Evolutionary conservation across 2,888 invertebrate genomes (phyloP).

Genomic region (Pollenia amentaria): DNA sequence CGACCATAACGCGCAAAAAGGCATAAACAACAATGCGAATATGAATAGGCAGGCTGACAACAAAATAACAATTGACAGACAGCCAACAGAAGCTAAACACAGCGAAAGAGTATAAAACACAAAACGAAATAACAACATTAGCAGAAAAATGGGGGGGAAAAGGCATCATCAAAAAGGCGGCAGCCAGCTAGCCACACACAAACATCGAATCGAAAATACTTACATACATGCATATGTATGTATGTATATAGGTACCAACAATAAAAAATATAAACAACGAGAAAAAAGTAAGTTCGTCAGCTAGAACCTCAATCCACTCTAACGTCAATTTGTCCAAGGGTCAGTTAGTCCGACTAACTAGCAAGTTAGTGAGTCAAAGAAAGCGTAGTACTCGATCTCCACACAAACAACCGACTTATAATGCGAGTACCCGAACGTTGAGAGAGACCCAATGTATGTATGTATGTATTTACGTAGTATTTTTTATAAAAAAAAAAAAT

Average conservation of each 20-base stretch:
- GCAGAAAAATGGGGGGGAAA: constrained; percentile 20
- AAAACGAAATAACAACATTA: neutral
- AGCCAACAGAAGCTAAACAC: too few relatives aligned
- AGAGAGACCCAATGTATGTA: neutral
- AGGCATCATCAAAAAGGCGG: constrained; percentile 40
- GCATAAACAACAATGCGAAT: constrained; percentile 52
- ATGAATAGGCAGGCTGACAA: constrained; percentile 36
- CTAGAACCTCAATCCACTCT: neutral
- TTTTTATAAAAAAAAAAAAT: too few relatives aligned
- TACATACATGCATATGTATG: neutral
- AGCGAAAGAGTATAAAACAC: constrained; percentile 12
- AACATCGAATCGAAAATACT: neutral
- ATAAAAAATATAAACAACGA: constrained; percentile 34
- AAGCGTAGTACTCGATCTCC: constrained; percentile 39
- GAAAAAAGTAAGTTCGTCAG: constrained; percentile 25
- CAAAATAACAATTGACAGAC: constrained; percentile 31
- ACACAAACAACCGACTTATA: neutral
- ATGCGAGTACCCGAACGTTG: neutral
- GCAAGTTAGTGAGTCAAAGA: constrained; percentile 22
- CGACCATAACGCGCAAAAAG: constrained; percentile 42
- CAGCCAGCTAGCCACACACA: neutral
- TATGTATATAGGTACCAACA: neutral
- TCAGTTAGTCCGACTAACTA: neutral
- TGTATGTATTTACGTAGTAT: constrained; percentile 64
- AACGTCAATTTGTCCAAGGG: neutral